Evolutionary conservation across 2,797 vertebrate genomes (phyloP), one percentile per base, ranked within the genome.

Genomic region (Graptemys geographica): DNA sequence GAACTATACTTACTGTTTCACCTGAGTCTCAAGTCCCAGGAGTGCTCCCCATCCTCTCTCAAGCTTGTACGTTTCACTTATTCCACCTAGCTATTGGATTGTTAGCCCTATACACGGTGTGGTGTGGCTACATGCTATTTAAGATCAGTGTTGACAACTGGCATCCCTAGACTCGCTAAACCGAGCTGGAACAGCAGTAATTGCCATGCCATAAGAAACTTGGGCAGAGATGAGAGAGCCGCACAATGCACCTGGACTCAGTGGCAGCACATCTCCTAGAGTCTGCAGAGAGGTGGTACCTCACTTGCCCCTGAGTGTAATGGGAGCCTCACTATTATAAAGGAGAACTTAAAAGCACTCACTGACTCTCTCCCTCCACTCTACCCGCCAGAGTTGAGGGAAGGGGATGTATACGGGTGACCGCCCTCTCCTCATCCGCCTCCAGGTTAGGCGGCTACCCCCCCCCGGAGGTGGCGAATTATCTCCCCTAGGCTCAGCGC

Each of bases 331-430:
- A 9, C 62, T 5, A 9, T 69, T 37, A n/a, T 5, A 69, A 69
- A 33, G 31, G 33, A n/a, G 55, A 25, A 25, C 55, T 25, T 25
- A 55, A 16, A 65, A 37, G 62, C 62, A 18, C 62, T n/a, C 33
- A 95, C 93, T 76, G 92, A 90, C 91, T 93, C 78, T 65, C 90
- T 95, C 83, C 52, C 88, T 94, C 57, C 94, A 95, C 94, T 92
- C 94, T 90, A 90, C 89, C 41, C 62, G 3, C 27, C 55, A 89
- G 92, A 59, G 74, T 49, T 21, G 56, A 6, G 37, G 18, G 56
- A 31, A 28, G 76, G 15, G 53, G 37, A 62, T 18, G 47, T 37
- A 27, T 18, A 33, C 33, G 11, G n/a, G 51, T n/a, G 62, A n/a
- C 33, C 33, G 18, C 33, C 6, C 62, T 1, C 62, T n/a, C 62